phyloP scores from a whole-genome alignment of 2,797 vertebrate genomes.

The Halcyon smyrnensis region DNA sequence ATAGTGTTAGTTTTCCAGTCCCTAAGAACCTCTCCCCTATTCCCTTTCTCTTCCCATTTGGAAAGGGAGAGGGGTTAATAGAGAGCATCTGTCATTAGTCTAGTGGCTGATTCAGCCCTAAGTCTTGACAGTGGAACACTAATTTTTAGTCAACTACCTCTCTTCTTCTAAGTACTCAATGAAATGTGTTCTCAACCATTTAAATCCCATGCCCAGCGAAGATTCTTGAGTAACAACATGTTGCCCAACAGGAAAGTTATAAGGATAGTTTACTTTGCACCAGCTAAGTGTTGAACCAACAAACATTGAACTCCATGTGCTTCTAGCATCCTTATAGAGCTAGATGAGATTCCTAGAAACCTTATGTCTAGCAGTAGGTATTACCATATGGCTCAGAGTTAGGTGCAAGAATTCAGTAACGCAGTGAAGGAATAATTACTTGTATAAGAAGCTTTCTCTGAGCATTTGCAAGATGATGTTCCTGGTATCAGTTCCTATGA shows the following conservation, averaged over 20 bases:
- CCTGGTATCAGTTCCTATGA: background rate
- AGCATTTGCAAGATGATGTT: background rate
- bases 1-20: background rate
- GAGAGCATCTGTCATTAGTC: background rate
- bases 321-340: conserved; percentile 44
- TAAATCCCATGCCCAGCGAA: background rate
- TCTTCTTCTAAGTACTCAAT: background rate
- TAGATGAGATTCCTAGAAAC: conserved; percentile 51
- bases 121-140: background rate
- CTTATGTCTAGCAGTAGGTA: conserved; percentile 61
- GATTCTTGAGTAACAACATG: background rate
- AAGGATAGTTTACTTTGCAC: conserved; percentile 38
- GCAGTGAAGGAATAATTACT: conserved; percentile 45
- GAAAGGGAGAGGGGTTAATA: background rate
- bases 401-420: conserved; percentile 52
- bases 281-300: conserved; percentile 55
- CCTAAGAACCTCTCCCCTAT: background rate
- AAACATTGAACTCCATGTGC: conserved; percentile 56
- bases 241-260: background rate
- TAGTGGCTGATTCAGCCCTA: background rate
- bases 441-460: background rate
- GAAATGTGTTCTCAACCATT: background rate
- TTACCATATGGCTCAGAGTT: conserved; percentile 53
- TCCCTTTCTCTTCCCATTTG: background rate
- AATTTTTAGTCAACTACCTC: background rate